Percentiles rank a stretch among this genome's conserved stretches.
phyloP scores from a whole-genome alignment of 2,888 invertebrate genomes.

The Cerastis leucographa region DNA sequence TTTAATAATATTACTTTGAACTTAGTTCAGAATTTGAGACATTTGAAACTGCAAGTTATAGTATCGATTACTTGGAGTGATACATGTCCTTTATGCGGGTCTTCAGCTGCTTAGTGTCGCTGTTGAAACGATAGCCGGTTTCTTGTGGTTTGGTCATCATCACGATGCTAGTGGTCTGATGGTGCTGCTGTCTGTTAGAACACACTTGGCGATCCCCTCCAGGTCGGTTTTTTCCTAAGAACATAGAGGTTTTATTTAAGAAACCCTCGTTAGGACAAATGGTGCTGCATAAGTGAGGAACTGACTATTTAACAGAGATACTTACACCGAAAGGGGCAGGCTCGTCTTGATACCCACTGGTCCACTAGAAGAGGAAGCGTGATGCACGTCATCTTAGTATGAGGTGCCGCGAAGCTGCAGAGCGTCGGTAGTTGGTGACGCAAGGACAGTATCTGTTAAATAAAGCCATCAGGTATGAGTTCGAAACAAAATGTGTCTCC shows the following conservation, averaged over 20 bases:
- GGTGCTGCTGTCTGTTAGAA: slow-evolving; percentile 73
- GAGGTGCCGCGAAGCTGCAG: not conserved
- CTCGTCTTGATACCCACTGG: not conserved
- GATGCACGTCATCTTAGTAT: not conserved
- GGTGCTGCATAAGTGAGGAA: not conserved
- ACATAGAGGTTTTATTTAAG: not conserved
- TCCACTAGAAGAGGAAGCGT: too few relatives aligned
- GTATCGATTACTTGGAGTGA: slow-evolving; percentile 39
- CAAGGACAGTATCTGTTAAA: slow-evolving; percentile 1
- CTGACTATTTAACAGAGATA: not conserved
- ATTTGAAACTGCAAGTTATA: not conserved
- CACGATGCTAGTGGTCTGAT: slow-evolving; percentile 94
- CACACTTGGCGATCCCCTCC: too few relatives aligned
- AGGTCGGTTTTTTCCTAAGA: not conserved
- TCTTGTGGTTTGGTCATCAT: slow-evolving; percentile 97
- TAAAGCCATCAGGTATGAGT: not conserved
- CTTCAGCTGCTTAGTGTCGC: slow-evolving; percentile 97
- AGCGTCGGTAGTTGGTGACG: not conserved
- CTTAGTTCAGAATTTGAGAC: slow-evolving; percentile 13
- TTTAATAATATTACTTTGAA: slow-evolving; percentile 20
- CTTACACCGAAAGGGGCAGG: not conserved
- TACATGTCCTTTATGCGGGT: slow-evolving; percentile 92
- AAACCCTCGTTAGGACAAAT: not conserved
- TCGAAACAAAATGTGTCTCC: not conserved
- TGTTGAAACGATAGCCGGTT: slow-evolving; percentile 98